Conservation (phyloP, 53 echinoderm and acorn worm species). For the Paracentrotus lividus region DNA sequence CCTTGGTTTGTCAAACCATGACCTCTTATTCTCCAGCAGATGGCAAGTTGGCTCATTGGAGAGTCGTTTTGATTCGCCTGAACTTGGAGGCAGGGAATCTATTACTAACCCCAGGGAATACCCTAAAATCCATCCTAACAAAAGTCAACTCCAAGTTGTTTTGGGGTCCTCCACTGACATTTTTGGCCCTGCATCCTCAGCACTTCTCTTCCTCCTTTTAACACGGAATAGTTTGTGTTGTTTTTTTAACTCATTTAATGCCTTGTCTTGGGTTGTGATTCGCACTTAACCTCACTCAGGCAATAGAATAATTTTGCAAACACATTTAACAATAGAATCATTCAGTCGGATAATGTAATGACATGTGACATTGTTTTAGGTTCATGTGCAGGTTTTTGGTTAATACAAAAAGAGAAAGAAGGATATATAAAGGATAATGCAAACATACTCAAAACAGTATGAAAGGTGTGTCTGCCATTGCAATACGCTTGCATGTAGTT, state of each 20-base stretch:
- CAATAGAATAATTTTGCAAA: slow-evolving; percentile 11
- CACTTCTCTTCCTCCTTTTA: slow-evolving; percentile 19
- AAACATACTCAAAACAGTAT: no score
- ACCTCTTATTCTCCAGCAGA: slow-evolving; percentile 9
- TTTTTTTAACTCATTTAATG: background rate
- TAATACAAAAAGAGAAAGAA: no score
- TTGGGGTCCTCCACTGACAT: slow-evolving; percentile 24
- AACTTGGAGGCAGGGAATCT: slow-evolving; percentile 34
- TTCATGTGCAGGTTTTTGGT: no score
- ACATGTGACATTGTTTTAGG: background rate
- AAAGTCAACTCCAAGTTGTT: background rate
- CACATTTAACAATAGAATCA: background rate
- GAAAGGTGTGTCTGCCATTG: no score
- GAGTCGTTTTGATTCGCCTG: background rate
- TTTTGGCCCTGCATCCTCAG: slow-evolving; percentile 24
- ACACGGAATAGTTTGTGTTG: background rate
- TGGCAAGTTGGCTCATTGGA: slow-evolving; percentile 41
- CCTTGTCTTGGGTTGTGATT: slow-evolving; percentile 1
- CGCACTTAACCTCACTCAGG: slow-evolving; percentile 22
- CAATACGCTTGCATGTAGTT: no score
- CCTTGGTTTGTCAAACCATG: background rate
- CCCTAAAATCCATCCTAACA: background rate
- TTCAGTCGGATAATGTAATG: background rate
- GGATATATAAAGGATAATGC: no score
- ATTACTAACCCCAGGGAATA: slow-evolving; percentile 36